Base-by-base conservation (phyloP, 2,888 invertebrate genomes). In the Cantharis lateralis region DNA sequence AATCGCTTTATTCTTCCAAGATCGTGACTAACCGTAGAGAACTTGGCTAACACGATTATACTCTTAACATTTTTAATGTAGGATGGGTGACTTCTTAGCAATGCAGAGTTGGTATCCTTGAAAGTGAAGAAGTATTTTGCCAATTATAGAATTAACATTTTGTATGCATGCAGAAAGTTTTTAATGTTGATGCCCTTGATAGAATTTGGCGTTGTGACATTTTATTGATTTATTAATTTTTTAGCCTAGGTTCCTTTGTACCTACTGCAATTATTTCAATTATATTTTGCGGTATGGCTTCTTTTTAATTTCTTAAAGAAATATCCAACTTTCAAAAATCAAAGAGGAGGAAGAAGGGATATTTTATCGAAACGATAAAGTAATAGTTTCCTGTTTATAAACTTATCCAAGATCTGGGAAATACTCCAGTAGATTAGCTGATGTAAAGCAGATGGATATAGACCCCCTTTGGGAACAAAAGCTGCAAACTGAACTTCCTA, bases 81-180 rank as follows among this genome's bases (percentile, higher is more conserved):
- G 70, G 64, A 74, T 64, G 24, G 70, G 74, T 69, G 70, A 70
- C 70, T 74, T 62, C 74, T 74, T 32, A 63, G 74, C 74, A 74
- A 74, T 74, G 74, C 70, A 71, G 62, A 78, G 76, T 71, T 68
- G 78, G 71, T 71, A 78, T 74, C 78, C 78, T 76, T 78, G 78
- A 76, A 78, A 74, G 76, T 74, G 76, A 76, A 74, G 78, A 78
- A 74, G 78, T 62, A 61, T 71, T 70, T 24, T 66, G 66, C 64
- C 71, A 26, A 64, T 63, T 71, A 75, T 66, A 75, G 68, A 71
- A 28, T 68, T 71, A 75, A 62, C 75, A 75, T 68, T 75, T 75
- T 20, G 48, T 48, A 48, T 48, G 68, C 75, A 69, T 66, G 70
- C 64, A 70, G 74, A 69, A 70, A 74, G 63, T 74, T 74, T 74